Evolutionary conservation across 2,888 invertebrate species (phyloP), one percentile per base, ranked within the genome.

Genomic region (Hyposoter didymator): DNA sequence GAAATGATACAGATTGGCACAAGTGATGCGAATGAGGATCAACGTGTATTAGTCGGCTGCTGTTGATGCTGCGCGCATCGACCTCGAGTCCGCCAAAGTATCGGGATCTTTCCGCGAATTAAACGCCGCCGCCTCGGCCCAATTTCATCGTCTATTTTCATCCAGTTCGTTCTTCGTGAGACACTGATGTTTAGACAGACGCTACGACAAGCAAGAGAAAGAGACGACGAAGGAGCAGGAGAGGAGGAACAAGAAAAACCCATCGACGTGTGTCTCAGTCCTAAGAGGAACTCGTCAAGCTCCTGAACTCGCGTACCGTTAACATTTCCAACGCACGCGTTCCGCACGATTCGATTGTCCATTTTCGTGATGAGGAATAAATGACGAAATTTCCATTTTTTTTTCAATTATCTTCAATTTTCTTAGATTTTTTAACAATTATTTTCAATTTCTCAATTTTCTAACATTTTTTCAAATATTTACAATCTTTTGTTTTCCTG

Each of bases 141-240:
- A 87, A 87, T 87, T 87, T 87, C 83, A 55, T 59, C 45, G 64
- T 84, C 87, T 88, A 88, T 88, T 88, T 88, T 88, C 84, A 87
- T 87, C 85, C 78, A 75, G 69, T 82, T 39, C 59, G 76, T 80
- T 78, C 73, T 28, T 73, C 82, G 76, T 79, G 80, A 79, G 64
- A 84, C 82, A 52, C 72, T 28, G 47, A 79, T 69, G 67, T 45
- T 32, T 45, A 43, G 45, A 32, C 14, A 64, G 45, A 47, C 76
- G 8, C 19, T 22, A 5, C 32, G 32, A 74, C 14, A 12, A 45
- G 55, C 22, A 32, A 22, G 55, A 43, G 66, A 67, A 19, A 47
- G 45, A 43, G 78, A 52, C 39, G 7, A 39, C 39, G 49, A 43
- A 49, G 22, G 66, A 52, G 35, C 17, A 55, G 43, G 72, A 70